Percentiles rank a stretch among this genome's conserved stretches.
These are phyloP conservation scores for Barypeithes pellucidus DNA, from an alignment of 2,888 invertebrate genomes.

Conservation along the genomic window DNA sequence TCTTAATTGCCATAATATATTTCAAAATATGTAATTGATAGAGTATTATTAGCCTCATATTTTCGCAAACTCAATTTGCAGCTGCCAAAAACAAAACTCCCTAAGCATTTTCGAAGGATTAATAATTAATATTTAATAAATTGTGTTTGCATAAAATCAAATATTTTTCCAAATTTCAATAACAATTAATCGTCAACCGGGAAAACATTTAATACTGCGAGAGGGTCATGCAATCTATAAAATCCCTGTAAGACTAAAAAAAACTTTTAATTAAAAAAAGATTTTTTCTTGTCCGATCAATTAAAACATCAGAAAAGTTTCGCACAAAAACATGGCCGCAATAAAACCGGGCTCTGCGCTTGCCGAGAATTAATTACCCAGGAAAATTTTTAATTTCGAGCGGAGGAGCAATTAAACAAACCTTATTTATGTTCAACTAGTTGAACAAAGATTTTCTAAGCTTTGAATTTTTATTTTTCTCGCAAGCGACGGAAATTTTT, in stretches of 20 bases:
- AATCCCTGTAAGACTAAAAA: constrained; percentile 12
- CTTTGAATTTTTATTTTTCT: constrained; percentile 40
- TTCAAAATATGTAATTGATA: too few relatives aligned
- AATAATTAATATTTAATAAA: too few relatives aligned
- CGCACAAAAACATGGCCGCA: constrained; percentile 34
- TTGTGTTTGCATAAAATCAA: not conserved
- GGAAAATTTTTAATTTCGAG: constrained; percentile 45
- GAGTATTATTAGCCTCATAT: too few relatives aligned
- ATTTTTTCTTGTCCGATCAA: constrained; percentile 37
- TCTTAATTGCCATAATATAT: too few relatives aligned
- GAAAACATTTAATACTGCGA: not conserved
- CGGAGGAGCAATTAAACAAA: constrained; percentile 49
- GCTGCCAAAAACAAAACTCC: not conserved
- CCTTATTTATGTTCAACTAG: constrained; percentile 47
- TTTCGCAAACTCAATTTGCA: not conserved
- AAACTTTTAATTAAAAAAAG: constrained; percentile 29
- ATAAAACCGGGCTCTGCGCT: constrained; percentile 33
- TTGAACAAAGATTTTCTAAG: constrained; percentile 40
- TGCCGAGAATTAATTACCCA: constrained; percentile 44
- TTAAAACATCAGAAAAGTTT: constrained; percentile 42
- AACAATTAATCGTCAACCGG: not conserved
- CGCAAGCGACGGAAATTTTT: constrained; percentile 21
- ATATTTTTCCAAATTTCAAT: not conserved
- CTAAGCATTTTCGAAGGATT: not conserved
- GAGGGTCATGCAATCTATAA: not conserved